Evolutionary conservation across 2,113 vertebrate species (phyloP).

Genomic region (Cryptotis parvus): DNA sequence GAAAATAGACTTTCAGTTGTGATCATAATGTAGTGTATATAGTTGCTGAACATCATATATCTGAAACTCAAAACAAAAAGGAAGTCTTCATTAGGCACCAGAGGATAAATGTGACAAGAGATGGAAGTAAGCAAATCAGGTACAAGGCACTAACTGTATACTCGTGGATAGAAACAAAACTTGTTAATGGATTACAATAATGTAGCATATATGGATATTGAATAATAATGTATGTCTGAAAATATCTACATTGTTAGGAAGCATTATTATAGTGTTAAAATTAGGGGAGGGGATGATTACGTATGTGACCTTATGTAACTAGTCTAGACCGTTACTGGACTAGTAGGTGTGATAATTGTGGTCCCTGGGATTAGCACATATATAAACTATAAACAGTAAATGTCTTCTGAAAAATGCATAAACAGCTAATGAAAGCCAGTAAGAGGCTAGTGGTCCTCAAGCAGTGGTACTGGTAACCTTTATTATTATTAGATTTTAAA

Average conservation of each 20-base stretch:
- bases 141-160: background rate
- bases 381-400: background rate
- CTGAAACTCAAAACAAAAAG: background rate
- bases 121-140: background rate
- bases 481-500: too few species aligned
- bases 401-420: background rate
- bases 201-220: background rate
- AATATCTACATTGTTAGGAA: background rate
- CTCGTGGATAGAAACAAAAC: background rate
- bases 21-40: too few species aligned
- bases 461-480: too few species aligned
- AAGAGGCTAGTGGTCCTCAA: too few species aligned
- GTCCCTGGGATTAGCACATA: background rate
- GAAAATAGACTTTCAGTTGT: too few species aligned
- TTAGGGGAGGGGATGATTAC: background rate
- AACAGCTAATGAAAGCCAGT: background rate
- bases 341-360: background rate
- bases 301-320: background rate
- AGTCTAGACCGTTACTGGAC: too few species aligned
- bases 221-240: background rate
- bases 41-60: too few species aligned
- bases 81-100: background rate
- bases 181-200: background rate
- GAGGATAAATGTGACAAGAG: background rate
- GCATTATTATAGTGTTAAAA: background rate